Evolutionary conservation across 2,797 vertebrate species (phyloP).

Genomic region (Poeciliopsis gracilis): DNA sequence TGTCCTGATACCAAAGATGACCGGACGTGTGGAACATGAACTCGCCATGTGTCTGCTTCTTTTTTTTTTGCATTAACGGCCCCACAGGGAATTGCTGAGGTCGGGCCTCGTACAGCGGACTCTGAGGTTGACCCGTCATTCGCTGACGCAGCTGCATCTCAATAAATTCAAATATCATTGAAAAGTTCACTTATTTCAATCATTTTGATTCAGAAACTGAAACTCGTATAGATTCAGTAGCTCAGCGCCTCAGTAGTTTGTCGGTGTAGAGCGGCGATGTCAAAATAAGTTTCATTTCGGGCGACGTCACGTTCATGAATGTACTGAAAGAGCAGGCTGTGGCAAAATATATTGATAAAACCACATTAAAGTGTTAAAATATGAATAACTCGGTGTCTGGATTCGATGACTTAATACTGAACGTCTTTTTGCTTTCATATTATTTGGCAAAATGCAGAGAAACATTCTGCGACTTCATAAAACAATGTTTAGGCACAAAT

Average conservation of each 20-base stretch:
- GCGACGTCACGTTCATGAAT: too few relatives aligned
- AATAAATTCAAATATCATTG: slow-evolving; percentile 6
- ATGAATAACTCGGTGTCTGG: too few relatives aligned
- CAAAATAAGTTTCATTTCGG: too few relatives aligned
- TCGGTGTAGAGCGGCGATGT: background rate
- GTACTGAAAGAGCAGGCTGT: too few relatives aligned
- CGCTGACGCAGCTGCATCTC: slow-evolving; percentile 31
- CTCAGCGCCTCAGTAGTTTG: background rate
- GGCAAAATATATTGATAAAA: too few relatives aligned
- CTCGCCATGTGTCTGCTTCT: slow-evolving; percentile 64
- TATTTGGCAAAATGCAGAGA: too few relatives aligned
- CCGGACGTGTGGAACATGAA: slow-evolving; percentile 81
- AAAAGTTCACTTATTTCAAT: background rate
- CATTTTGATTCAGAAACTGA: background rate
- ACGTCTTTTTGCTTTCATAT: too few relatives aligned
- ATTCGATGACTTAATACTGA: too few relatives aligned
- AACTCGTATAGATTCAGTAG: background rate
- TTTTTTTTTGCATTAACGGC: slow-evolving; percentile 74
- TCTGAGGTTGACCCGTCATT: slow-evolving; percentile 24
- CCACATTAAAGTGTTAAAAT: too few relatives aligned
- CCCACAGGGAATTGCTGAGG: slow-evolving; percentile 60
- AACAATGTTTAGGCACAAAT: too few relatives aligned
- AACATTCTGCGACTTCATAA: too few relatives aligned
- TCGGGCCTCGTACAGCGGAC: slow-evolving; percentile 65
- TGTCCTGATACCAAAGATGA: slow-evolving; percentile 94